These are phyloP conservation scores for Leptinotarsa texana DNA, from an alignment of 1,140 invertebrate species.

Conservation along the genomic window DNA sequence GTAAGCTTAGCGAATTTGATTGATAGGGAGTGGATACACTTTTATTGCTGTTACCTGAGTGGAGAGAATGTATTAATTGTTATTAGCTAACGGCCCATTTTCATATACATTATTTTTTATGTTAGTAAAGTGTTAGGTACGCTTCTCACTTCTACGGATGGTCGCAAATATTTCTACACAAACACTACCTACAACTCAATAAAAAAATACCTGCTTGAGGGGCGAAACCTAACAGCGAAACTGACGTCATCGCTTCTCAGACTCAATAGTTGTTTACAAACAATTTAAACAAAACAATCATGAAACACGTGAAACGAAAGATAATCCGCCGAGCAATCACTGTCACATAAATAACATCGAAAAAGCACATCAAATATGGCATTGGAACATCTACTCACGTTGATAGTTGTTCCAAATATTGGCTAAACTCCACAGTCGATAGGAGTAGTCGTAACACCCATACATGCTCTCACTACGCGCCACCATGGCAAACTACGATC, in stretches of 20 bases:
- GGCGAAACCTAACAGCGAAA: conserved; percentile 10
- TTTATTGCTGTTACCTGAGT: too few relatives aligned
- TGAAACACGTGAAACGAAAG: conserved; percentile 18
- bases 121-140: too few relatives aligned
- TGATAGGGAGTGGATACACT: neutral
- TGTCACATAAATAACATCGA: conserved; percentile 13
- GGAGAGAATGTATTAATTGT: too few relatives aligned
- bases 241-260: conserved; percentile 18
- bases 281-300: conserved; percentile 22
- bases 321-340: conserved; percentile 11
- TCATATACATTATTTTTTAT: too few relatives aligned
- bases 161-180: too few relatives aligned
- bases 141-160: too few relatives aligned
- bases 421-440: conserved; percentile 71
- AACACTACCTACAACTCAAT: neutral
- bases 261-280: conserved; percentile 23
- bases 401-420: conserved; percentile 71
- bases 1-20: neutral
- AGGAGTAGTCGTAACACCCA: conserved; percentile 70
- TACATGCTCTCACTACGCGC: conserved; percentile 69
- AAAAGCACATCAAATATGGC: conserved; percentile 6
- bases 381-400: conserved; percentile 61
- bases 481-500: conserved; percentile 62
- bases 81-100: too few relatives aligned
- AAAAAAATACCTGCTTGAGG: conserved; percentile 26